These are phyloP conservation scores for Pelvicachromis taeniatus DNA, from an alignment of 2,113 vertebrate genomes.

Conservation along the genomic window DNA sequence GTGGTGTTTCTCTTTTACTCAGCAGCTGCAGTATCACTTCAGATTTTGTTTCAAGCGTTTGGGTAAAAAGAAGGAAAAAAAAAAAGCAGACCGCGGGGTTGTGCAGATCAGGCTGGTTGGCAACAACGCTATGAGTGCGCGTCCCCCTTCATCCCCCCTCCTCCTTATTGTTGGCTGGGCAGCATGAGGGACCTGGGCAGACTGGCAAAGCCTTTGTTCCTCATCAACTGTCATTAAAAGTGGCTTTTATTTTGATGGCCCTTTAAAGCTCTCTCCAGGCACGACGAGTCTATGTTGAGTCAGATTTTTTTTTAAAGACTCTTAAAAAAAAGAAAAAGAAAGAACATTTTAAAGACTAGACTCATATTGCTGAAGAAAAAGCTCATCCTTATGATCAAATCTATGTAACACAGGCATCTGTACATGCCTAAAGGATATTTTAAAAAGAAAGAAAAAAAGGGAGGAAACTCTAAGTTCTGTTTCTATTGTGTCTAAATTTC, in stretches of 20 bases:
- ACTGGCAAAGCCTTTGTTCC: conserved; percentile 67
- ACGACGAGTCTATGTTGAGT: not conserved
- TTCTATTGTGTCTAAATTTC: not conserved
- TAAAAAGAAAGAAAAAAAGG: not conserved
- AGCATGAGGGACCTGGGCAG: conserved; percentile 44
- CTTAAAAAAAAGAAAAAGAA: not conserved
- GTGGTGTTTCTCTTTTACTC: not conserved
- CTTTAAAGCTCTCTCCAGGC: not conserved
- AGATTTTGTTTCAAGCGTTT: conserved; percentile 7
- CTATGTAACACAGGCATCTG: not conserved
- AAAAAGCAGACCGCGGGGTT: not conserved
- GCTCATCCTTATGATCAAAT: not conserved
- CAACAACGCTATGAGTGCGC: conserved; percentile 19
- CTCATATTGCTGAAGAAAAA: not conserved
- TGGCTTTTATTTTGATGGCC: not conserved
- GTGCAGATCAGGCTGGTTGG: conserved; percentile 40
- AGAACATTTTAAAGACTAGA: not conserved
- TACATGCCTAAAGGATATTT: not conserved
- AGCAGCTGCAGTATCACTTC: not conserved
- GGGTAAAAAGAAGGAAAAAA: not conserved
- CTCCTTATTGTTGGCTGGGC: conserved; percentile 49
- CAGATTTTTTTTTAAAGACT: not conserved
- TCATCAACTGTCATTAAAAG: conserved; percentile 32
- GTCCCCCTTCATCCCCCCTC: not conserved
- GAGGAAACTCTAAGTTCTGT: not conserved